A percentile compares a stretch with the other conserved stretches of the same genome.
Evolutionary conservation across 2,797 vertebrate species (phyloP).

Genomic region (Coregonus suidteri): DNA sequence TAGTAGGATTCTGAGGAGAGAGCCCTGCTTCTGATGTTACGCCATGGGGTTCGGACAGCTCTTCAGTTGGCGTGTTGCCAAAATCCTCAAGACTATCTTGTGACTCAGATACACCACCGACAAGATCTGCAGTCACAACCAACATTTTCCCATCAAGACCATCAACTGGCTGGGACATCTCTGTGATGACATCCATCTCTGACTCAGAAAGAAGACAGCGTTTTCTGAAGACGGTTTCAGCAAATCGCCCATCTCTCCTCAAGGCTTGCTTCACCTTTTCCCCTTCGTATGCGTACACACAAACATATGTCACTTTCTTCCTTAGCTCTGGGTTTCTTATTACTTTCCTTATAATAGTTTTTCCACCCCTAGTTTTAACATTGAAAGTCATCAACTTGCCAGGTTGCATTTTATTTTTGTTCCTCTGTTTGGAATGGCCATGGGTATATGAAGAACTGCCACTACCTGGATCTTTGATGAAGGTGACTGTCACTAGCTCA

Average conservation of each 20-base stretch:
- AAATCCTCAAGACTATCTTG: conserved; percentile 12
- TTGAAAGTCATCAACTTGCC: conserved; percentile 39
- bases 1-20: not conserved
- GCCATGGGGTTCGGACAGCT: not conserved
- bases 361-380: conserved; percentile 37
- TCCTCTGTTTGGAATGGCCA: not conserved
- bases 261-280: conserved; percentile 57
- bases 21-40: not conserved
- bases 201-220: conserved; percentile 1
- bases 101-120: not conserved
- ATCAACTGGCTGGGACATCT: conserved; percentile 9
- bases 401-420: not conserved
- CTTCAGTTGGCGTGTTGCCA: not conserved
- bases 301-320: not conserved
- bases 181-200: rapidly evolving
- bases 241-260: conserved; percentile 51
- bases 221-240: not conserved
- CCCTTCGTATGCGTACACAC: conserved; percentile 49
- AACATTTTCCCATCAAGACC: conserved; percentile 21
- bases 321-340: conserved; percentile 37
- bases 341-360: not conserved
- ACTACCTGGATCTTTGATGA: not conserved
- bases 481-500: not conserved
- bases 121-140: conserved; percentile 15
- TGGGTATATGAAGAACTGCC: not conserved